phyloP scores from a whole-genome alignment of 2,797 vertebrate species.

The Acanthis flammea region DNA sequence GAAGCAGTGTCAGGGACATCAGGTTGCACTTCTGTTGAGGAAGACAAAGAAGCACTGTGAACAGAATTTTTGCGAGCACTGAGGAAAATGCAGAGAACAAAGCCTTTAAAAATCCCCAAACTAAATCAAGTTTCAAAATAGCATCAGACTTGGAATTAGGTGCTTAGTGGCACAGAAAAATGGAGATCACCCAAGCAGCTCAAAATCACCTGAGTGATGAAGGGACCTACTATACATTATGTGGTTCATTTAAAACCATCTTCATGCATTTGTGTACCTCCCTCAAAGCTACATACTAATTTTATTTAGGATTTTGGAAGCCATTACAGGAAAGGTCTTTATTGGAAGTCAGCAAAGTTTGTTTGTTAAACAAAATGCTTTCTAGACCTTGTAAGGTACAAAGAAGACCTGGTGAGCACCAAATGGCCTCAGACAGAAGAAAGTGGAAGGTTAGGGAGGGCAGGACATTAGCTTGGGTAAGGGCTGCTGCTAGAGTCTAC shows the following conservation, averaged over 20 bases:
- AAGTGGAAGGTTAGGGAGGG: accelerated
- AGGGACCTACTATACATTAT: neutral
- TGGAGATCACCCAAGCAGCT: neutral
- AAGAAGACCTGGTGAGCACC: neutral
- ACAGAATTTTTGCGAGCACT: neutral
- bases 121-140: neutral
- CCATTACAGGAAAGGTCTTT: neutral
- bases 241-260: neutral
- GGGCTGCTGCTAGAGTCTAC: neutral
- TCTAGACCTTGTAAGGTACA: neutral
- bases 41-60: neutral
- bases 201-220: neutral
- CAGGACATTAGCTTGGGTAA: accelerated
- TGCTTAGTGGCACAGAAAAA: neutral
- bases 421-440: neutral
- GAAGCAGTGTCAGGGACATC: neutral
- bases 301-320: neutral
- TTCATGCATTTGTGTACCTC: neutral
- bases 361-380: neutral
- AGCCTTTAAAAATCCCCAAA: neutral
- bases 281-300: neutral
- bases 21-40: neutral
- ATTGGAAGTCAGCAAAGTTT: neutral
- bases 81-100: neutral
- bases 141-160: neutral